Conservation (phyloP, 2,888 invertebrate species). For the Creontiades dilutus region DNA sequence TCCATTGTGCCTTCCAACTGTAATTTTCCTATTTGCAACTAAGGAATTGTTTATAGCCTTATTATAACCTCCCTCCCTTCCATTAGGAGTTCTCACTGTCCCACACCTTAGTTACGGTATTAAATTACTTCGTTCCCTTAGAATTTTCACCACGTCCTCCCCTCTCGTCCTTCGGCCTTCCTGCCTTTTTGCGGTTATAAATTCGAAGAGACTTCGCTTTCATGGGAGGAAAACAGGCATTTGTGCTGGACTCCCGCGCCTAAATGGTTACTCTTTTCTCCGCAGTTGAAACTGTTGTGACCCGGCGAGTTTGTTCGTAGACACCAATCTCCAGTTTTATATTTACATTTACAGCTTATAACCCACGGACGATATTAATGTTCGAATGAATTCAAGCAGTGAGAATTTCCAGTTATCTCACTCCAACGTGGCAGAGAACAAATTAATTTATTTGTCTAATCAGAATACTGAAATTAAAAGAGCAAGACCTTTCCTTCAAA, state of each 20-base stretch:
- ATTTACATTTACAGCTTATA: too few species aligned
- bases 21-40: slow-evolving; percentile 72
- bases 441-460: too few species aligned
- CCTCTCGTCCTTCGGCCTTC: background rate
- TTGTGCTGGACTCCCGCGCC: background rate
- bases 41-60: slow-evolving; percentile 72
- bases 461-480: too few species aligned
- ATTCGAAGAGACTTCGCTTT: slow-evolving; percentile 55
- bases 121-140: slow-evolving; percentile 62
- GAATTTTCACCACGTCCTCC: slow-evolving; percentile 43
- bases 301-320: background rate
- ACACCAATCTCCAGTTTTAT: too few species aligned
- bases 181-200: slow-evolving; percentile 63
- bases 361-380: too few species aligned
- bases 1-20: slow-evolving; percentile 71
- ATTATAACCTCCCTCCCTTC: slow-evolving; percentile 65
- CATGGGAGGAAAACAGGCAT: background rate
- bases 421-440: too few species aligned
- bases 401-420: too few species aligned
- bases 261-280: background rate
- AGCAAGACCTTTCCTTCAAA: too few species aligned
- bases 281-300: background rate
- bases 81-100: slow-evolving; percentile 39
- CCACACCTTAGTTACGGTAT: slow-evolving; percentile 65
- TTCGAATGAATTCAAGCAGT: too few species aligned